Percentiles rank a stretch among this genome's conserved stretches.
Evolutionary conservation across 2,888 invertebrate genomes (phyloP).

Genomic region (Brenthis ino): DNA sequence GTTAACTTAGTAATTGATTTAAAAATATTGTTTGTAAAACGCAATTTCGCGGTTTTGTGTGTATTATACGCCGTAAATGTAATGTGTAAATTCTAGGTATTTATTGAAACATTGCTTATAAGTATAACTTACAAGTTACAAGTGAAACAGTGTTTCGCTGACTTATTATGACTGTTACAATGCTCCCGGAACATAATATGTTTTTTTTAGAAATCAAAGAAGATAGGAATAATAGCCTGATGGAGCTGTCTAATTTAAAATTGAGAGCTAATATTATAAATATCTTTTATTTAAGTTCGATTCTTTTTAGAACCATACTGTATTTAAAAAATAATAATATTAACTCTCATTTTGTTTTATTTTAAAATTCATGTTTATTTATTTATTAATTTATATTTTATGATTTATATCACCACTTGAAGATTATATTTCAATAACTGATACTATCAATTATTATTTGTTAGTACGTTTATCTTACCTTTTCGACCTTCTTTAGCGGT

Average conservation of each 20-base stretch:
- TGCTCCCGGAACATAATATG: too few species aligned
- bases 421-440: constrained; percentile 7
- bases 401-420: constrained; percentile 67
- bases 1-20: too few species aligned
- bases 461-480: constrained; percentile 83
- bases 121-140: too few species aligned
- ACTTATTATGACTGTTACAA: too few species aligned
- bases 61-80: too few species aligned
- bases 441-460: not conserved
- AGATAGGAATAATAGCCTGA: constrained; percentile 43
- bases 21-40: too few species aligned
- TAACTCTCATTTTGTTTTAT: not conserved
- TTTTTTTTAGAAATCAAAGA: not conserved
- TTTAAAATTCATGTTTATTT: constrained; percentile 28
- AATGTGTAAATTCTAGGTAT: too few species aligned
- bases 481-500: constrained; percentile 95
- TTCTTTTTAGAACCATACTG: too few species aligned
- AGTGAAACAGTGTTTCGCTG: too few species aligned
- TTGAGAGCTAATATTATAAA: constrained; percentile 31
- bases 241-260: constrained; percentile 58
- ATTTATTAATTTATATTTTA: constrained; percentile 26
- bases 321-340: constrained; percentile 40
- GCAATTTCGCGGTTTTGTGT: too few species aligned
- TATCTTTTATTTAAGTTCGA: too few species aligned
- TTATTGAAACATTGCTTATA: too few species aligned